Conservation (phyloP, 2,888 invertebrate species). For the Scaptomyza reducta region DNA sequence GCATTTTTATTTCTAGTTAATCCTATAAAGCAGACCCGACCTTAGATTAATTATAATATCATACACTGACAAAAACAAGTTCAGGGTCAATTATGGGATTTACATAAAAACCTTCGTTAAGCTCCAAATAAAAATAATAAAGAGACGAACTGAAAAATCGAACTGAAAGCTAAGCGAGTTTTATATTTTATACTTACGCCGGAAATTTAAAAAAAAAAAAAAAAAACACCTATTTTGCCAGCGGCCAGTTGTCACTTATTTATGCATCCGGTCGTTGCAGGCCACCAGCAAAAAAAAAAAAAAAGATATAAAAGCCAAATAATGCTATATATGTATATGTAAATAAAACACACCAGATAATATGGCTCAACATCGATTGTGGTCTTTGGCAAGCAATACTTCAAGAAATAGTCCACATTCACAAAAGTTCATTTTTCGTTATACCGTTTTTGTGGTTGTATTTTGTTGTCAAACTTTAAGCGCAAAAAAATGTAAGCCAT, state of each 20-base stretch:
- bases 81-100: constrained; percentile 50
- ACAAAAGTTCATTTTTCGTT: constrained; percentile 16
- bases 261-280: constrained; percentile 72
- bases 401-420: constrained; percentile 2
- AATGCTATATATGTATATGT: constrained; percentile 21
- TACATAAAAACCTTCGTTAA: constrained; percentile 54
- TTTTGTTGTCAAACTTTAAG: constrained; percentile 36
- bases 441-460: not conserved
- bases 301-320: constrained; percentile 26
- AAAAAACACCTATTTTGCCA: constrained; percentile 38
- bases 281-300: constrained; percentile 28
- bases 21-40: constrained; percentile 17
- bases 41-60: constrained; percentile 11
- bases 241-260: constrained; percentile 73
- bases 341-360: constrained; percentile 44
- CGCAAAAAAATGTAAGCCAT: constrained; percentile 42
- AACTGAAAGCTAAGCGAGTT: constrained; percentile 45
- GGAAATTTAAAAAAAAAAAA: constrained; percentile 52
- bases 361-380: constrained; percentile 36
- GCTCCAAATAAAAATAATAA: constrained; percentile 25
- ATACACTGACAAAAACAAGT: constrained; percentile 31
- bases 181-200: constrained; percentile 42
- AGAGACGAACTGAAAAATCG: constrained; percentile 40
- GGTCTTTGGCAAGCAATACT: constrained; percentile 23
- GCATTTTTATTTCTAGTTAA: too few relatives aligned